phyloP scores from a whole-genome alignment of 2,113 vertebrate genomes.

The Oreochromis aureus region DNA sequence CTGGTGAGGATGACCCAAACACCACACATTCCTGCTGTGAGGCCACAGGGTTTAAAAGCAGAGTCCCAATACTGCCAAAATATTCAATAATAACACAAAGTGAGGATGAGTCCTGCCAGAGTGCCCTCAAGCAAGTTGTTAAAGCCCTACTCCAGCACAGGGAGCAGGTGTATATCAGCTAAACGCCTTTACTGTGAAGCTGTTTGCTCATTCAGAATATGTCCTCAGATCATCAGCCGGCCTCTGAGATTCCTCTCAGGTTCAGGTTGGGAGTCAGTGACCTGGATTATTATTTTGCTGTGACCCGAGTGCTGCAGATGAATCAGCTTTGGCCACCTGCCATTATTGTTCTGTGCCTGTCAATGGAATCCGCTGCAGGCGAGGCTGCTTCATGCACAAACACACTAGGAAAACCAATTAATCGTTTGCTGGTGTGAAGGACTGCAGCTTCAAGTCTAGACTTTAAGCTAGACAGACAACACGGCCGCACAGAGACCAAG shows the following conservation, averaged over 20 bases:
- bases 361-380: slow-evolving; percentile 25
- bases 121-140: background rate
- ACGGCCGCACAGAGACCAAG: background rate
- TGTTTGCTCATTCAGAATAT: background rate
- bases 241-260: background rate
- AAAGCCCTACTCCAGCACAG: background rate
- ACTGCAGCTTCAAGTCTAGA: background rate
- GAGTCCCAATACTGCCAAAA: background rate
- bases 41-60: background rate
- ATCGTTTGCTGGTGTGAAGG: background rate
- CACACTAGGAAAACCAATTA: slow-evolving; percentile 37
- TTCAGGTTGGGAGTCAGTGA: background rate
- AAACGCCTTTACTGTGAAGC: background rate
- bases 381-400: slow-evolving; percentile 2
- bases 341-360: background rate
- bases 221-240: background rate
- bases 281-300: slow-evolving; percentile 1
- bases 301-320: background rate
- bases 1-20: background rate
- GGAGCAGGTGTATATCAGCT: background rate
- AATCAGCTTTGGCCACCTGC: slow-evolving; percentile 28
- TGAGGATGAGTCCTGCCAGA: background rate
- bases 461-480: background rate
- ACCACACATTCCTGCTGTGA: background rate
- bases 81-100: background rate